Conservation (phyloP, 2,797 vertebrate species). For the Gallinago stenura region DNA sequence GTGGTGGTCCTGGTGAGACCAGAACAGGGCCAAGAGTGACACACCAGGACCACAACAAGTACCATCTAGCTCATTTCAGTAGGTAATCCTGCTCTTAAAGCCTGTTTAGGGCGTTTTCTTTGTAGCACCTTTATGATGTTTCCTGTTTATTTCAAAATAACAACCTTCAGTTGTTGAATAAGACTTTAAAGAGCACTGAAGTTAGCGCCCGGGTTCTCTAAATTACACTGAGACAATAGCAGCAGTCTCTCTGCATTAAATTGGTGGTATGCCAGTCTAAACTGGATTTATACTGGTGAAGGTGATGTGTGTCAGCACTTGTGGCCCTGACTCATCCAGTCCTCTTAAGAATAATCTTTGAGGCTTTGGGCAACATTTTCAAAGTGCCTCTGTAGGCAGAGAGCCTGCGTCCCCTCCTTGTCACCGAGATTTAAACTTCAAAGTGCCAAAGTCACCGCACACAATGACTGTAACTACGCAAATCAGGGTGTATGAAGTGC, state of each 20-base stretch:
- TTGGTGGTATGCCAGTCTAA: neutral
- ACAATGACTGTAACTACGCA: neutral
- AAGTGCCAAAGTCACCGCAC: neutral
- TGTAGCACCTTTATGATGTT: neutral
- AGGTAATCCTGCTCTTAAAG: neutral
- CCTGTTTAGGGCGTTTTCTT: neutral
- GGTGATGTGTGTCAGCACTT: neutral
- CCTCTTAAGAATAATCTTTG: neutral
- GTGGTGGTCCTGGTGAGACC: neutral
- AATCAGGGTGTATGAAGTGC: neutral
- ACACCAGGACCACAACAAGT: neutral
- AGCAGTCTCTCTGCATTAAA: neutral
- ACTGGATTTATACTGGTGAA: neutral
- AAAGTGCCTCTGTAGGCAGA: neutral
- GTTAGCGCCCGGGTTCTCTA: neutral
- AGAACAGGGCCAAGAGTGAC: neutral
- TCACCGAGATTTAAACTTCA: neutral
- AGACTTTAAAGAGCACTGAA: neutral
- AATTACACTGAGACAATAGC: neutral
- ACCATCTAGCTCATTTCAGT: neutral
- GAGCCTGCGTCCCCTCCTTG: neutral
- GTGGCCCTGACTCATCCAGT: neutral
- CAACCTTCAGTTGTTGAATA: neutral
- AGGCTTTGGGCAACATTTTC: neutral
- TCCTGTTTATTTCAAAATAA: neutral